Conservation (phyloP, 2,797 vertebrate species). For the Delichon dasypus region DNA sequence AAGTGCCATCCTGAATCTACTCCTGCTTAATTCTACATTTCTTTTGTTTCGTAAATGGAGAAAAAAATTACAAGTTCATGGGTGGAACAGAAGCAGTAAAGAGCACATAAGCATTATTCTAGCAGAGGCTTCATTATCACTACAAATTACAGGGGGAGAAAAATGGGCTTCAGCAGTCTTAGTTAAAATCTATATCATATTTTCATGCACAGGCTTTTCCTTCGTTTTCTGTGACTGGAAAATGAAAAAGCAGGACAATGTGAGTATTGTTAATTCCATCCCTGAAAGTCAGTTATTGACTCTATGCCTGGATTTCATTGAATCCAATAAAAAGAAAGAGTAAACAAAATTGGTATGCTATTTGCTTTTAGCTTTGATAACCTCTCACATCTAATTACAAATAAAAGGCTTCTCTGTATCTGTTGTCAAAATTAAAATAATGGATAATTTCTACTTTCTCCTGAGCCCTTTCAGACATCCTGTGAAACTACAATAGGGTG, state of each 20-base stretch:
- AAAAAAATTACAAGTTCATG: neutral
- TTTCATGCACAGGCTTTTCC: neutral
- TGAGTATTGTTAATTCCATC: slow-evolving; percentile 64
- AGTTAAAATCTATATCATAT: neutral
- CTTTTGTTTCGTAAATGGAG: neutral
- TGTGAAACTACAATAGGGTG: neutral
- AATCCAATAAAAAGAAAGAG: slow-evolving; percentile 66
- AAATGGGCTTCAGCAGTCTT: neutral
- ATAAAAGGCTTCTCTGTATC: neutral
- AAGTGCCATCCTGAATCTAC: neutral
- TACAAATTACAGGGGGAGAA: neutral
- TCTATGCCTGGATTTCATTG: slow-evolving; percentile 75
- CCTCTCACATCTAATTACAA: slow-evolving; percentile 82
- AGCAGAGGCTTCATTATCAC: neutral
- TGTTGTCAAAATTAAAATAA: slow-evolving; percentile 36
- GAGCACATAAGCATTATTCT: neutral
- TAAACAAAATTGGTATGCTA: slow-evolving; percentile 78
- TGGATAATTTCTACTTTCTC: neutral
- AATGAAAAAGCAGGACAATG: slow-evolving; percentile 74
- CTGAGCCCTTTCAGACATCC: neutral
- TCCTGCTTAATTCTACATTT: neutral
- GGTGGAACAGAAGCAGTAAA: neutral
- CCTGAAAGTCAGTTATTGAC: slow-evolving; percentile 63
- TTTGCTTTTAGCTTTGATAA: slow-evolving; percentile 82
- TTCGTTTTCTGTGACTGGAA: slow-evolving; percentile 61